Conservation (phyloP, 2,888 invertebrate genomes). For the Lepidonotus clava region DNA sequence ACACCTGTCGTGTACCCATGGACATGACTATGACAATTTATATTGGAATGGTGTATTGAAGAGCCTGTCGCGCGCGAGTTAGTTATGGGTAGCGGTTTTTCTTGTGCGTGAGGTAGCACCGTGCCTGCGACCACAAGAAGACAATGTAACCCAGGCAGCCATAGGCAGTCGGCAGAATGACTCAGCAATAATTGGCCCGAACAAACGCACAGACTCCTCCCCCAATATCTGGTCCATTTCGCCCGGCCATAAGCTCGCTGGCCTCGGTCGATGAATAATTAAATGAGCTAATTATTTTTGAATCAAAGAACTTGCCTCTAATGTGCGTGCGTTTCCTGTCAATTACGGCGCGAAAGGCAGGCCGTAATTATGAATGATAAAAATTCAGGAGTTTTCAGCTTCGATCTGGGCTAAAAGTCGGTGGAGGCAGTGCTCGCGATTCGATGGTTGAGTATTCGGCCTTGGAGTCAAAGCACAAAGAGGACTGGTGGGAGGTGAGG, state of each 20-base stretch:
- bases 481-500: not conserved
- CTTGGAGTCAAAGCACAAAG: not conserved
- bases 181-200: slow-evolving; percentile 45
- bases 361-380: not conserved
- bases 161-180: slow-evolving; percentile 10
- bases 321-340: slow-evolving; percentile 48
- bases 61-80: not conserved
- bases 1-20: not conserved
- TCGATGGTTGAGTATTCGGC: not conserved
- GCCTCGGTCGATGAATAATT: slow-evolving; percentile 44
- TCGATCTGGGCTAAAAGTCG: not conserved
- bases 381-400: not conserved
- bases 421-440: not conserved
- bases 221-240: slow-evolving; percentile 49
- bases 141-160: not conserved
- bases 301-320: slow-evolving; percentile 52
- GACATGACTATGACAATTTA: slow-evolving; percentile 19
- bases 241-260: slow-evolving; percentile 26
- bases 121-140: not conserved
- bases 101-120: not conserved
- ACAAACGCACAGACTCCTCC: not conserved
- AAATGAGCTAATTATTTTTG: slow-evolving; percentile 54
- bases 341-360: slow-evolving; percentile 19
- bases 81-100: not conserved
- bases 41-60: not conserved